Percentiles rank a stretch among this genome's conserved stretches.
phyloP scores from a whole-genome alignment of 2,113 vertebrate genomes.

The Oceanodroma tethys region DNA sequence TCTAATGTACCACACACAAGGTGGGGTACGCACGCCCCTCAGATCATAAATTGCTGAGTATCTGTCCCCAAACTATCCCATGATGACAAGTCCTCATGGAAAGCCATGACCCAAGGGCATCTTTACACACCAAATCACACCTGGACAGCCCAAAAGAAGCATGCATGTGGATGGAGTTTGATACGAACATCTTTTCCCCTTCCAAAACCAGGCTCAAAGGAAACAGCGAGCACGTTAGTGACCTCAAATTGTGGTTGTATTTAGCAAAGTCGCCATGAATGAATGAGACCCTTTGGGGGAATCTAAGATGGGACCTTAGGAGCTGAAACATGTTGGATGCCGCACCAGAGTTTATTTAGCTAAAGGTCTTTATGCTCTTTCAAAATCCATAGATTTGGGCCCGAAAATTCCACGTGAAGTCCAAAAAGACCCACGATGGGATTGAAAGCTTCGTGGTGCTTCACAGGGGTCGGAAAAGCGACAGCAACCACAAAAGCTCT shows the following conservation, averaged over 20 bases:
- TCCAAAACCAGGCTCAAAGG: not conserved
- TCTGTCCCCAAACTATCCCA: not conserved
- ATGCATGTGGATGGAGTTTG: rapidly evolving
- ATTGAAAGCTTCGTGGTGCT: not conserved
- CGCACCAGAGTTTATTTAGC: too few species aligned
- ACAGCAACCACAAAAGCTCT: not conserved
- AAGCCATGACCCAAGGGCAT: not conserved
- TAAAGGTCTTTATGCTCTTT: not conserved
- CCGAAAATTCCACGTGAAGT: not conserved
- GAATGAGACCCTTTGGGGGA: not conserved
- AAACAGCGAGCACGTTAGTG: not conserved
- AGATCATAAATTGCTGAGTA: rapidly evolving
- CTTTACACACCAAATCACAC: not conserved
- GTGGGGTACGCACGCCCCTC: too few species aligned
- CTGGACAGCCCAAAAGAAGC: not conserved
- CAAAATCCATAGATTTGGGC: not conserved
- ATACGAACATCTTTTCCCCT: not conserved
- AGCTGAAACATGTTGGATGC: not conserved
- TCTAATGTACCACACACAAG: too few species aligned
- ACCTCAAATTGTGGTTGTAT: conserved; percentile 40
- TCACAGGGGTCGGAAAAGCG: rapidly evolving
- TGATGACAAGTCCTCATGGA: not conserved
- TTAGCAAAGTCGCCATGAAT: not conserved
- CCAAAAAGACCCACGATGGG: not conserved
- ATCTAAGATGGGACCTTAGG: not conserved